Base-by-base conservation (phyloP, 2,797 vertebrate genomes). In the Jordanella pulchra region DNA sequence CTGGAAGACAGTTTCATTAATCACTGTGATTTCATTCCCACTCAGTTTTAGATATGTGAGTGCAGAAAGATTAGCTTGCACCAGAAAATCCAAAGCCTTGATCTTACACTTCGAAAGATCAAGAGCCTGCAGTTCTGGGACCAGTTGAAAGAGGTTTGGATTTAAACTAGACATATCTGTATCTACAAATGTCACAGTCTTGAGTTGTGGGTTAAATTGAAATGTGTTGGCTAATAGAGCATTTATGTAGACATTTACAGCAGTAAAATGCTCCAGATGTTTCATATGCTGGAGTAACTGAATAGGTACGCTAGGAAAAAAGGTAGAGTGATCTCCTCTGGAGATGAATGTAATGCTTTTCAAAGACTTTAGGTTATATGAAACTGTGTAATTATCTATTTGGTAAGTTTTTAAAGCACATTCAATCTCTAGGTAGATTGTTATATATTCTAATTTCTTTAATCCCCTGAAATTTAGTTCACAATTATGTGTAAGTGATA, bases 71-170 rank as follows among this genome's bases (percentile, higher is more conserved):
- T 72, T 3, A 1, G 23, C 68, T 18, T 42, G 0, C 12, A 15
- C 11, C 6, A 88, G 58, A 21, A 88, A 88, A 25, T 54, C 66
- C 66, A 68, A 27, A 58, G 75, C 80, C 2, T 4, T 53, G 18
- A 87, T 23, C 0, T 67, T 80, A 17, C 13, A 42, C 0, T 73
- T 3, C 11, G 80, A 71, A 3, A 85, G 25, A 7, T 83, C 55
- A 1, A 85, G 71, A 23, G 6, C 21, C 42, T 80, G n/a, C 45
- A 85, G 76, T 35, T 80, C 72, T 65, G 76, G 68, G 32, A 80
- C 63, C 3, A 45, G 25, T n/a, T 11, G 3, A 63, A 85, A 83
- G 21, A 80, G 23, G 12, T 65, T 35, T 0, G 78, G 54, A 17
- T 39, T 10, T 28, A 79, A 64, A 63, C 66, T 45, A 0, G 78